phyloP scores from a whole-genome alignment of 2,797 vertebrate genomes.

The Pyrrhura leucotis region DNA sequence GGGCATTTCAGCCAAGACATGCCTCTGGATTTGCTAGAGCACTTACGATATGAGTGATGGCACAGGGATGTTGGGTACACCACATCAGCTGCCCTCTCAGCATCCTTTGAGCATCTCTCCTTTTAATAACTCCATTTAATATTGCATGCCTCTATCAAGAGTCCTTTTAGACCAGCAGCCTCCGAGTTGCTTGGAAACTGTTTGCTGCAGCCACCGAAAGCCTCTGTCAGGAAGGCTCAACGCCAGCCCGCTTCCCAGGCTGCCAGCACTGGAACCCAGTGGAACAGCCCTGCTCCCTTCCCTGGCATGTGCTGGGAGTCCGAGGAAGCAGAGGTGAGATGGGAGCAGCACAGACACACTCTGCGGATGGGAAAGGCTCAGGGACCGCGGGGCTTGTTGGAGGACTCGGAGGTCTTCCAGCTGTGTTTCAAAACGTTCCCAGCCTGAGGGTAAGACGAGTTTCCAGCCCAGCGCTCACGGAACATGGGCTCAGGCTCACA shows the following conservation, averaged over 20 bases:
- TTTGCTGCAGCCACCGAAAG: conserved; percentile 19
- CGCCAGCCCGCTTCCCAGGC: background rate
- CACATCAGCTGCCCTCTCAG: background rate
- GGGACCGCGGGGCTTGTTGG: accelerated
- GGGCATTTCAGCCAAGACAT: background rate
- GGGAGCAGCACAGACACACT: background rate
- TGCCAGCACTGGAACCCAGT: background rate
- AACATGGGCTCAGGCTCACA: background rate
- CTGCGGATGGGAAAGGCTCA: background rate
- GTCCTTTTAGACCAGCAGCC: conserved; percentile 19
- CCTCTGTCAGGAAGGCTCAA: background rate
- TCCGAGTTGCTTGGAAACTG: conserved; percentile 68
- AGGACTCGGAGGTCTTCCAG: background rate
- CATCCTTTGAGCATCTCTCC: background rate
- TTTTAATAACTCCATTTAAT: conserved; percentile 5
- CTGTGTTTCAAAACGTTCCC: background rate
- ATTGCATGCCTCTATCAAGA: background rate
- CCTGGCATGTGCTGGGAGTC: background rate
- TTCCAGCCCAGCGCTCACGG: background rate
- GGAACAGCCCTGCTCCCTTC: background rate
- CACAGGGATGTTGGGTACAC: background rate
- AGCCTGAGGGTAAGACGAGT: background rate
- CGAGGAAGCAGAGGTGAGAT: background rate
- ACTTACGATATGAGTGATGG: background rate
- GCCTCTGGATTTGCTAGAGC: background rate